phyloP scores from a whole-genome alignment of 2,888 invertebrate genomes.

The Phania funesta region DNA sequence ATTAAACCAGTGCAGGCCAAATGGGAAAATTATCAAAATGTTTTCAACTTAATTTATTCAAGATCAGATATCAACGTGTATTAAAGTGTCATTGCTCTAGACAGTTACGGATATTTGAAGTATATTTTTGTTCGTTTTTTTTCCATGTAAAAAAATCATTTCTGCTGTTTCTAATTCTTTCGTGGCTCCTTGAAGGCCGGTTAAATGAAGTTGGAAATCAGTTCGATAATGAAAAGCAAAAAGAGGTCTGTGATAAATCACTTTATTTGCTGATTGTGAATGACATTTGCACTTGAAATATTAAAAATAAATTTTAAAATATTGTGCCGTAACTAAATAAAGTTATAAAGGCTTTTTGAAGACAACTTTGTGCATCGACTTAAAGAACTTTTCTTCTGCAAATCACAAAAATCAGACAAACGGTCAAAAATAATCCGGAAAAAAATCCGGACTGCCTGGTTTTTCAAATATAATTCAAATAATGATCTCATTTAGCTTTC shows the following conservation, averaged over 20 bases:
- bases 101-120: slow-evolving; percentile 48
- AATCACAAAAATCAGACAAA: no score
- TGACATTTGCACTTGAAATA: no score
- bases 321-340: no score
- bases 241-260: background rate
- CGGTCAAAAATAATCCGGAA: no score
- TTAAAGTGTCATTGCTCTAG: slow-evolving; percentile 49
- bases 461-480: no score
- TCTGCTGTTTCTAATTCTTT: background rate
- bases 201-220: slow-evolving; percentile 16
- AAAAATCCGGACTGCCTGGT: no score
- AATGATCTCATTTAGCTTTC: no score
- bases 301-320: no score
- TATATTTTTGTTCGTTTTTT: slow-evolving; percentile 2
- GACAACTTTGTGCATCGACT: no score
- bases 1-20: slow-evolving; percentile 51
- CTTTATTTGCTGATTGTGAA: no score
- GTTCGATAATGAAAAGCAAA: background rate
- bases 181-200: background rate
- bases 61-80: slow-evolving; percentile 44
- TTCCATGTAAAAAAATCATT: slow-evolving; percentile 8
- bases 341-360: no score
- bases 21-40: slow-evolving; percentile 31
- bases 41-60: slow-evolving; percentile 54
- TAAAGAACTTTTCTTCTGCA: no score